Base-by-base conservation (phyloP, 1,140 invertebrate species). In the Aporrectodea caliginosa region DNA sequence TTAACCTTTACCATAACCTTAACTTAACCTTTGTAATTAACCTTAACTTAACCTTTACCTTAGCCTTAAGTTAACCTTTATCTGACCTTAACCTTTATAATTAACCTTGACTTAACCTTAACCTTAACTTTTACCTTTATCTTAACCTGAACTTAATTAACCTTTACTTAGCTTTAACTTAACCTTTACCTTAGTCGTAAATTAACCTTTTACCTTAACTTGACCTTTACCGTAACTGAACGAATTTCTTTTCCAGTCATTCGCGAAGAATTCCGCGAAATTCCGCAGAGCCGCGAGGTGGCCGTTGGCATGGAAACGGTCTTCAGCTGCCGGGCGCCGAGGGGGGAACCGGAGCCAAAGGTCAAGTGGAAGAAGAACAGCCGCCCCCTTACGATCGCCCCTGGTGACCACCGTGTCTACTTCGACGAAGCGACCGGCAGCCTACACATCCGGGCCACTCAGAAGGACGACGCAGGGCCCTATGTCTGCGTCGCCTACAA, bases 401-500 rank as follows among this genome's bases (percentile, higher is more conserved):
- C 6, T 12, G 81, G 84, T 12, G 83, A 83, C 73, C 31, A 34
- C 31, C 27, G 73, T n/a, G 79, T 86, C 16, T 69, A 69, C 30
- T 58, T 58, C 2, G 35, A 33, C 0, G 75, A 85, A 16, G 33
- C 81, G 12, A 71, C 69, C 27, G 83, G 82, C 14, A 70, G 73
- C 1, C 68, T 88, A 2, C 83, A 78, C 27, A 81, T 89, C 31
- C 33, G 69, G 6, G 81, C 69, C 34, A 83, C 85, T 0, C 70
- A 80, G 2, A 81, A 85, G 1, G 79, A 84, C 0, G 89, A 90
- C 80, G 87, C 88, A 72, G 90, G 89, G 2, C 80, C 85, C 31
- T 91, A 89, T 80, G 84, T 82, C 1, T 90, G 90, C 82, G 82
- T 87, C 12, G 90, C 90, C 2, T 84, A 80, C 2, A 90, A 90